Evolutionary conservation across 2,888 invertebrate species (phyloP).

Genomic region (Quadroppia sp.): DNA sequence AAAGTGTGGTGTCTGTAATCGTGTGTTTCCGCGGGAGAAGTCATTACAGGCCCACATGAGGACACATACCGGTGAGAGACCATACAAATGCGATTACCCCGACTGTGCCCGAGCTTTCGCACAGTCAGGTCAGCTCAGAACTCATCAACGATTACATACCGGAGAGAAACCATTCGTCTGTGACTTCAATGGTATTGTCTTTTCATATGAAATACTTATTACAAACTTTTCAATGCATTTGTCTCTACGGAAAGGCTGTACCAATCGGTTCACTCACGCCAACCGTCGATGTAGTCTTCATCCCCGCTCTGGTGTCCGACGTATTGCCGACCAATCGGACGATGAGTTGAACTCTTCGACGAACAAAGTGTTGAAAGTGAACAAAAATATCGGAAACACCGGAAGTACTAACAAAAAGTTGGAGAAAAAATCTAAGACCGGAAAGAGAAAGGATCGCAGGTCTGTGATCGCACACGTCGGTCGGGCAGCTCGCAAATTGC

Average conservation of each 20-base stretch:
- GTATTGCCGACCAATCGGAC: conserved; percentile 49
- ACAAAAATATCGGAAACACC: conserved; percentile 31
- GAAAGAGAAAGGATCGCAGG: not conserved
- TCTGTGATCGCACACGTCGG: conserved; percentile 29
- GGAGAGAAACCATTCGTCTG: conserved; percentile 72
- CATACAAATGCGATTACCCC: conserved; percentile 69
- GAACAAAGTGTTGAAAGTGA: conserved; percentile 19
- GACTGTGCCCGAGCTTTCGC: conserved; percentile 66
- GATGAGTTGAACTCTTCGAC: conserved; percentile 14
- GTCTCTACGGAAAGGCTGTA: conserved; percentile 56
- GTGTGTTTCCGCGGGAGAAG: conserved; percentile 71
- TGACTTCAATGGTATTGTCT: conserved; percentile 50
- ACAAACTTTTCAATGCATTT: not conserved
- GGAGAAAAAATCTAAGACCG: not conserved
- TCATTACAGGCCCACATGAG: conserved; percentile 63
- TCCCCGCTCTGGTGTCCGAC: conserved; percentile 60
- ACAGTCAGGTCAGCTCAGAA: conserved; percentile 71
- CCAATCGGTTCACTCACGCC: conserved; percentile 68
- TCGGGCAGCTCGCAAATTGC: conserved; percentile 35
- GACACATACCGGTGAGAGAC: too few relatives aligned
- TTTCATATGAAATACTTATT: not conserved
- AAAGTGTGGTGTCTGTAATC: conserved; percentile 65
- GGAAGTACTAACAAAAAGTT: not conserved
- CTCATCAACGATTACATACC: conserved; percentile 70
- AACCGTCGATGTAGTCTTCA: conserved; percentile 70